These are phyloP conservation scores for Formica selysi DNA, from an alignment of 1,140 invertebrate species.

Conservation along the genomic window DNA sequence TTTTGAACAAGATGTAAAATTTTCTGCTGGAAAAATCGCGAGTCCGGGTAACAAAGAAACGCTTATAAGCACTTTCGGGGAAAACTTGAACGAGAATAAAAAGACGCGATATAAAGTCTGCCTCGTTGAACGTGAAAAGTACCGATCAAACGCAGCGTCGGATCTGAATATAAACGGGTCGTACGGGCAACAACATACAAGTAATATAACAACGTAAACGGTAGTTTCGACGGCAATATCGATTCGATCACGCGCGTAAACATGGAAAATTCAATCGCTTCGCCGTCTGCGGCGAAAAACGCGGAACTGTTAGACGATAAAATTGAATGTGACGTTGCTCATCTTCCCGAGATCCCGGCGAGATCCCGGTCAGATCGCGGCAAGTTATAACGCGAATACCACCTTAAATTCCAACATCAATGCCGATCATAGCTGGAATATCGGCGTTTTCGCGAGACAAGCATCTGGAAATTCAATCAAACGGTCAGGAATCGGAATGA, in stretches of 20 bases:
- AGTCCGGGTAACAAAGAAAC: conserved; percentile 17
- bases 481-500: conserved; percentile 29
- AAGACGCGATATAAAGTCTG: conserved; percentile 4
- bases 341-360: not conserved
- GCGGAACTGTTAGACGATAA: conserved; percentile 11
- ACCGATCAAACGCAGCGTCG: conserved; percentile 26
- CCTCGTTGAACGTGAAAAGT: conserved; percentile 5
- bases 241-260: conserved; percentile 21
- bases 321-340: conserved; percentile 2
- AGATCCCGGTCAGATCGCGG: not conserved
- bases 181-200: not conserved
- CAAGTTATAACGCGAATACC: not conserved
- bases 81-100: conserved; percentile 9
- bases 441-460: conserved; percentile 9
- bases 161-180: not conserved
- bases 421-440: conserved; percentile 17
- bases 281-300: not conserved
- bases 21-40: not conserved
- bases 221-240: not conserved
- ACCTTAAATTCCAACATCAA: conserved; percentile 23
- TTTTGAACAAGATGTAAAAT: not conserved
- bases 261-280: conserved; percentile 19
- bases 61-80: not conserved
- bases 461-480: conserved; percentile 13
- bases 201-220: not conserved